Evolutionary conservation across 2,113 vertebrate species (phyloP), one percentile per base, ranked within the genome.

Genomic region (Fregata magnificens): DNA sequence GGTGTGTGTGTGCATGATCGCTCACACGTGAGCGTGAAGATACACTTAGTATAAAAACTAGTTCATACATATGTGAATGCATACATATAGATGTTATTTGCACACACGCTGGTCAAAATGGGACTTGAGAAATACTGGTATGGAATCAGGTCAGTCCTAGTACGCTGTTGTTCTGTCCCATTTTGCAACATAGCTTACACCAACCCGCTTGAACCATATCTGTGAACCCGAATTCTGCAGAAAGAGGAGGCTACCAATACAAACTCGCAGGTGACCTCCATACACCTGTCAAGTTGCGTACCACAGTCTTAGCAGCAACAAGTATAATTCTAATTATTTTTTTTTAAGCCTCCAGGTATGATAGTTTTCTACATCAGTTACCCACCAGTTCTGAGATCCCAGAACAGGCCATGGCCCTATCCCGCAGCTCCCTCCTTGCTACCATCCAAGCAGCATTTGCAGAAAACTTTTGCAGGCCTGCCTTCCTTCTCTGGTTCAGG

Each of bases 1-100:
- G 16, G 34, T 29, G 26, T 49, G 44, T 42, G 32, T 47, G 34
- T 1, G 0, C 19, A 9, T 3, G 11, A 61, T 7, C 1, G 4
- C 45, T 53, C 58, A 49, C 17, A 22, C 4, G 3, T 22, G n/a
- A 73, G 10, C 17, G 36, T 62, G 29, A 62, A 55, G 40, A 73
- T 31, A 82, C 18, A 53, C 40, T 16, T 42, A 14, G 52, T 40
- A 56, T 20, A 40, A 84, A 84, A 94, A 49, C 67, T 22, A n/a
- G 45, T 86, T 71, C 47, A 20, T n/a, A 89, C 21, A 16, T 34
- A 53, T 2, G 16, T 28, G 24, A 76, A 44, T 45, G 53, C 14
- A 55, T 34, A 69, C 21, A 44, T 9, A 31, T 1, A 55, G 62
- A 49, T 66, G 56, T 88, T 71, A 52, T 50, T 79, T n/a, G 72